Percentiles rank a stretch among this genome's conserved stretches.
Conservation (phyloP, 2,113 vertebrate species). For the Empidonax traillii region DNA sequence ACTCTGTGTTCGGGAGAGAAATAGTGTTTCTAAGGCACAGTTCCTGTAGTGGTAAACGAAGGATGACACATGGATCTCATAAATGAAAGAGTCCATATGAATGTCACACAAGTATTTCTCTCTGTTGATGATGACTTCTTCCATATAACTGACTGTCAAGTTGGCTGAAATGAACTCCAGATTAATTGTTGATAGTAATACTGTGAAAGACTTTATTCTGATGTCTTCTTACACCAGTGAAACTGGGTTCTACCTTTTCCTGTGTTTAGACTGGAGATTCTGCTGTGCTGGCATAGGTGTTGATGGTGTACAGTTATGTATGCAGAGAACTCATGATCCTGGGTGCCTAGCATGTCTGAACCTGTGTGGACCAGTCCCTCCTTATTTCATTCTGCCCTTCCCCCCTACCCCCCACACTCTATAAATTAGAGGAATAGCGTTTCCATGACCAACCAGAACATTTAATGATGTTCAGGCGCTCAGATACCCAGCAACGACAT, state of each 20-base stretch:
- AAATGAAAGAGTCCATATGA: neutral
- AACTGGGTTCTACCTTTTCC: neutral
- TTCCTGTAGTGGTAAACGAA: neutral
- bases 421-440: neutral
- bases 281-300: accelerated
- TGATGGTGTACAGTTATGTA: accelerated
- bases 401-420: no score
- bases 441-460: neutral
- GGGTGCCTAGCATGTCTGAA: neutral
- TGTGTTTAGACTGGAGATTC: neutral
- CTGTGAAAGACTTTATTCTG: neutral
- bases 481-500: neutral
- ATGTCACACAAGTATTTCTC: neutral
- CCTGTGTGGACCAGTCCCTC: neutral
- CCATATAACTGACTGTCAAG: neutral
- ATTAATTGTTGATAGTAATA: neutral
- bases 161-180: neutral
- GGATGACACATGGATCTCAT: neutral
- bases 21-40: neutral
- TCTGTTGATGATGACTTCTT: neutral
- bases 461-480: neutral
- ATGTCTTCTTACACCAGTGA: neutral
- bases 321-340: neutral
- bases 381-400: neutral
- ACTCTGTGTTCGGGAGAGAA: neutral